Evolutionary conservation across 2,888 invertebrate species (phyloP).

Genomic region (Megalurothrips usitatus): DNA sequence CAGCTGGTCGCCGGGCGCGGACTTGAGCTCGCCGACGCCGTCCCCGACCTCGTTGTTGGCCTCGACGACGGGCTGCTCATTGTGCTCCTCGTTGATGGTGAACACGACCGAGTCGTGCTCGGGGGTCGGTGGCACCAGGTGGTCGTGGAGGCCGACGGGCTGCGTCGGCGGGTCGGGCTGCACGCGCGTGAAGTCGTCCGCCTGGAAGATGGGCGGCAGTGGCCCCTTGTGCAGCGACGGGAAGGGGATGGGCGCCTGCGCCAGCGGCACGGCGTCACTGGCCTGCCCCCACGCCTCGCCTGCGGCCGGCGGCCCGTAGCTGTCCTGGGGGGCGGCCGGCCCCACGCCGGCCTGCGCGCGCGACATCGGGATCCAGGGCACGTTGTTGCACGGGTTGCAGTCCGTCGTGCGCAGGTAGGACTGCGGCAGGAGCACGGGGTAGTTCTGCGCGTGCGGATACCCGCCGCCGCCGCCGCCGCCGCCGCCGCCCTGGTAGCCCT

Average conservation of each 20-base stretch:
- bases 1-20: conserved; percentile 1
- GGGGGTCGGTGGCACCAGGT: conserved; percentile 9
- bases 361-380: conserved; percentile 76
- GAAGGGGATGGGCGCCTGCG: conserved; percentile 11
- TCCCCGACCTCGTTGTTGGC: background rate
- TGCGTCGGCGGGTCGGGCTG: background rate
- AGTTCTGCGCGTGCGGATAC: background rate
- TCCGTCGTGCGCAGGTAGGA: conserved; percentile 38
- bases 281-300: conserved; percentile 1
- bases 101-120: conserved; percentile 23
- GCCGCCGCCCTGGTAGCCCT: conserved; percentile 13
- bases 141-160: background rate
- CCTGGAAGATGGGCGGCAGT: background rate
- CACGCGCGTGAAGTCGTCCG: conserved; percentile 4
- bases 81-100: conserved; percentile 21
- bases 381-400: conserved; percentile 73
- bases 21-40: background rate
- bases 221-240: conserved; percentile 13
- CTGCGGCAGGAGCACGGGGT: conserved; percentile 15
- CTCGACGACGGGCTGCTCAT: background rate
- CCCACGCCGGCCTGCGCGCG: conserved; percentile 35
- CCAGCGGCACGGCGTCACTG: background rate
- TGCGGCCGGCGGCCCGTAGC: conserved; percentile 36
- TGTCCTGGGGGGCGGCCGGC: conserved; percentile 27
- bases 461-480: background rate